These are phyloP conservation scores for Neodiprion lecontei DNA, from an alignment of 1,140 invertebrate species.

Conservation along the genomic window DNA sequence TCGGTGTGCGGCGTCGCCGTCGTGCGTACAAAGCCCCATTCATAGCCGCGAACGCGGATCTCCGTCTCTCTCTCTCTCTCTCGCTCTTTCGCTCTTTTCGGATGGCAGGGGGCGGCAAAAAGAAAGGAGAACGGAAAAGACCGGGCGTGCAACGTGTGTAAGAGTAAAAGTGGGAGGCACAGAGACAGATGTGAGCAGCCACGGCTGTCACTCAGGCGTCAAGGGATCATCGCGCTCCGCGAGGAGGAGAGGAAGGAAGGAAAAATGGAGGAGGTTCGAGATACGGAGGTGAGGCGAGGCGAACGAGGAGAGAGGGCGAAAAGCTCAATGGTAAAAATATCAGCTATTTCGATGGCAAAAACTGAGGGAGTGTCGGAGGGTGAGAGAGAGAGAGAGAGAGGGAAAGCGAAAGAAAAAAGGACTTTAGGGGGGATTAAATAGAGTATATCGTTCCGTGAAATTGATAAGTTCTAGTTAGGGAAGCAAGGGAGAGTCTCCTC, in stretches of 20 bases:
- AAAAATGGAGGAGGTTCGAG: slow-evolving; percentile 17
- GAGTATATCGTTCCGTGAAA: slow-evolving; percentile 16
- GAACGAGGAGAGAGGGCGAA: background rate
- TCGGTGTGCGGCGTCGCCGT: slow-evolving; percentile 26
- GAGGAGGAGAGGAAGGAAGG: slow-evolving; percentile 19
- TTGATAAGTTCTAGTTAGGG: slow-evolving; percentile 15
- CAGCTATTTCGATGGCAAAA: background rate
- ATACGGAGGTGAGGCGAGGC: background rate
- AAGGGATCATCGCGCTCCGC: slow-evolving; percentile 40
- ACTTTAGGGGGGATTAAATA: slow-evolving; percentile 2
- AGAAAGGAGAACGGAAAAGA: slow-evolving; percentile 12
- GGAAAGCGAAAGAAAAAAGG: background rate
- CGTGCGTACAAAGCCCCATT: slow-evolving; percentile 40
- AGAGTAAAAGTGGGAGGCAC: slow-evolving; percentile 37
- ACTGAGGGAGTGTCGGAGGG: too few relatives aligned
- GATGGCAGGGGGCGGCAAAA: slow-evolving; percentile 19
- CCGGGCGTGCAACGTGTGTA: slow-evolving; percentile 25
- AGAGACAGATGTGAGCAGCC: slow-evolving; percentile 45
- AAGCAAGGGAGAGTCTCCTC: background rate
- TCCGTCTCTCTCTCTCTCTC: slow-evolving; percentile 28
- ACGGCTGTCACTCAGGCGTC: slow-evolving; percentile 52
- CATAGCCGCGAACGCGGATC: slow-evolving; percentile 31
- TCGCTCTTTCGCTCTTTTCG: slow-evolving; percentile 34
- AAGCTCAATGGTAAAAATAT: background rate
- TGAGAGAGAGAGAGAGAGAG: too few relatives aligned